Evolutionary conservation across 2,797 vertebrate genomes (phyloP), one percentile per base, ranked within the genome.

Genomic region (Anas flavirostris): DNA sequence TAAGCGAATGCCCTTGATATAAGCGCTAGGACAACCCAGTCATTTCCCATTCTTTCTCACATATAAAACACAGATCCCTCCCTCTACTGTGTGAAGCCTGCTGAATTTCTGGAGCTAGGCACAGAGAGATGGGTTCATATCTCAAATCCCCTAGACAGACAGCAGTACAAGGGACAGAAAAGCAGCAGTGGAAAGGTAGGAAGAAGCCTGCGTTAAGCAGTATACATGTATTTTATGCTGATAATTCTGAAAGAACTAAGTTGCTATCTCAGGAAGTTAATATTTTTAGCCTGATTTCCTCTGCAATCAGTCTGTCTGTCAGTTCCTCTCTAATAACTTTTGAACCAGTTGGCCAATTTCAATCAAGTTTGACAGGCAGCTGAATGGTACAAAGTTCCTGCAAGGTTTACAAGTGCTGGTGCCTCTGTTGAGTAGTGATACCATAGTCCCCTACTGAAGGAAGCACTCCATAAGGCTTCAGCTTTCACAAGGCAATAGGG

Each of bases 221-320:
- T 48, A 53, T n/a, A 43, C 33, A 31, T 59, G 8, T 62, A 77
- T 79, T 88, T 88, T 60, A 56, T 85, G 60, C 44, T 73, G 55
- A 37, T 91, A 94, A 90, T 81, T 75, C 85, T 72, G 55, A 70
- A 92, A 81, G 58, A 91, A 91, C 23, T 63, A 76, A 81, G 55
- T 60, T 79, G 21, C 66, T 64, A 21, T 86, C 76, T 92, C 39
- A 63, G 68, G 84, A 75, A 87, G 50, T 89, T 88, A 86, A 15
- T 86, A 68, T 88, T 96, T 94, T 92, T 82, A 84, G 80, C 39
- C 56, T 86, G 53, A 90, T 91, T 94, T 96, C 67, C 90, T 74
- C 18, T 10, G 46, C 74, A 94, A 77, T 94, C 67, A 50, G 80
- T 88, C 93, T 91, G 87, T 70, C 87, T 92, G 46, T 90, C 90